Base-by-base conservation (phyloP, 2,113 vertebrate species). In the Gambusia affinis region DNA sequence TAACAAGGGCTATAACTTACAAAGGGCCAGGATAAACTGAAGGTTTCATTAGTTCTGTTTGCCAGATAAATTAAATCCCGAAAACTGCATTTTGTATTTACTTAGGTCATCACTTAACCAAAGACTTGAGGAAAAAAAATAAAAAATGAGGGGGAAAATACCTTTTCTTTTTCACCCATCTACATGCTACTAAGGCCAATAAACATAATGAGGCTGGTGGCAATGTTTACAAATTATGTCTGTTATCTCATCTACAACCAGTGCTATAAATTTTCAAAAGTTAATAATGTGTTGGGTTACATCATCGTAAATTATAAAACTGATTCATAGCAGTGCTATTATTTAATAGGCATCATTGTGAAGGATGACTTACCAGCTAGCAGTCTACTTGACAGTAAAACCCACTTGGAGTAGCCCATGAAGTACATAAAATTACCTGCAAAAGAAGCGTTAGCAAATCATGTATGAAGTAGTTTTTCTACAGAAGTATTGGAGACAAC, bases 381-480 rank as follows among this genome's bases (percentile, higher is more conserved):
- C 6, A 96, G 85, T 31, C 95, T 94, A 88, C 96, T 96, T 15
- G 92, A 88, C 65, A 96, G 89, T 44, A 96, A 73, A 29, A 96
- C 91, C 96, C 96, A 96, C 76, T 96, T 96, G 67, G 96, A 96
- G 72, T 90, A 91, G 64, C 94, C 95, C 79, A 95, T 90, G 69
- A 96, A 96, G 74, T 96, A 96, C 95, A 96, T 94, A 70, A 96
- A 95, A 80, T 96, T 96, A 75, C 96, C 96, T 96, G 63, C 2
- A 81, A 63, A 70, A 80, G 14, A 24, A 8, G 73, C 12, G 61
- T 57, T 66, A 44, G 19, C 0, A 10, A 60, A 35, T 0, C 1
- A 22, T 17, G 19, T 24, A 57, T 57, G 8, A n/a, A n/a, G 22
- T 57, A 57, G 8, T 10, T 57, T 57, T 54, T 54, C n/a, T 3